Percentiles rank a stretch among this genome's conserved stretches.
These are phyloP conservation scores for Cichladusa arquata DNA, from an alignment of 2,113 vertebrate genomes.

Conservation along the genomic window DNA sequence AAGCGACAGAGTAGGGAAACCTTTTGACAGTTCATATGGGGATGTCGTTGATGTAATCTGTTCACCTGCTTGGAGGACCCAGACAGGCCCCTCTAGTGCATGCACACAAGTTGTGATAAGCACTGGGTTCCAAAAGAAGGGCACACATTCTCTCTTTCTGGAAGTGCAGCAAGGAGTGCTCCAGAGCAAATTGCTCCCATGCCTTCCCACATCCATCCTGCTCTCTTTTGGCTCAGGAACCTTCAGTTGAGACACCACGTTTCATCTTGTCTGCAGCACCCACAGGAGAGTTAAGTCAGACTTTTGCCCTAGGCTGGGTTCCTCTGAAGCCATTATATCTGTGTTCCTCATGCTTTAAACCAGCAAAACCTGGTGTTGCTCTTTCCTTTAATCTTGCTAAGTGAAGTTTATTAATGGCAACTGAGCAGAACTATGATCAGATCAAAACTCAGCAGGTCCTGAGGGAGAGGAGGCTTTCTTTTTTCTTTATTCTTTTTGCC, in stretches of 20 bases:
- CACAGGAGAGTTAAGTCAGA: constrained; percentile 45
- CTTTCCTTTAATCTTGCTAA: constrained; percentile 34
- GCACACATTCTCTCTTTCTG: neutral
- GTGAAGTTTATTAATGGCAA: constrained; percentile 35
- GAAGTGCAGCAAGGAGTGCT: constrained; percentile 3
- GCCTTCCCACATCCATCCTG: constrained; percentile 27
- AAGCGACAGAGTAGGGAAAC: neutral
- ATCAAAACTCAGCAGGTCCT: neutral
- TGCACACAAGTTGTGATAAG: neutral
- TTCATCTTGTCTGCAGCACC: constrained; percentile 50
- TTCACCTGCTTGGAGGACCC: neutral
- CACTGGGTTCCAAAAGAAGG: neutral
- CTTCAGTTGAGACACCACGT: neutral
- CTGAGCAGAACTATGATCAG: neutral
- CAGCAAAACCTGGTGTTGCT: constrained; percentile 2
- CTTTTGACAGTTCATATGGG: neutral
- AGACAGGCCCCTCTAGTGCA: neutral
- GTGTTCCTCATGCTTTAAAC: constrained; percentile 11
- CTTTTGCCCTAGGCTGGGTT: constrained; percentile 37
- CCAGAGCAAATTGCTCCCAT: constrained; percentile 22
- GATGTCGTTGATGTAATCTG: neutral
- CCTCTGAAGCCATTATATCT: constrained; percentile 31
- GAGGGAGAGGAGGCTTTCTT: neutral
- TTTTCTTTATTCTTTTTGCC: neutral
- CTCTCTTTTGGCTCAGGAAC: neutral